Percentiles rank a stretch among this genome's conserved stretches.
Conservation (phyloP, 2,888 invertebrate genomes). For the Atethmia centrago region DNA sequence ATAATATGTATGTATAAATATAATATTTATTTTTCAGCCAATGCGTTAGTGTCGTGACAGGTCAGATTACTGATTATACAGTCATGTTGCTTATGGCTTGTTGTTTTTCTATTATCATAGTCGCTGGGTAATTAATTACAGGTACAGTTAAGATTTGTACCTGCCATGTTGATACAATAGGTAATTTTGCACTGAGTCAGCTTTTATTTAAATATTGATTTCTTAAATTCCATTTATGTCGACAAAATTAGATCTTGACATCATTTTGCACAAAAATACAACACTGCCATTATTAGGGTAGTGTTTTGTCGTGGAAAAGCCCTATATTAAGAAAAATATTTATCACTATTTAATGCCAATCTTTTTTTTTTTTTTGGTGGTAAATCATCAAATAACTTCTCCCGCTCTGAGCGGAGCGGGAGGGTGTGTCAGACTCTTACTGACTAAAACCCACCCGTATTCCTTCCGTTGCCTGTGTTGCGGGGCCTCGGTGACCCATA, state of each 20-base stretch:
- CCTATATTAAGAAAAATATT: background rate
- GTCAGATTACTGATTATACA: constrained; percentile 84
- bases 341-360: no score
- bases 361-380: no score
- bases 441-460: no score
- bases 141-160: background rate
- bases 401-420: no score
- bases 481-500: no score
- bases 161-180: background rate
- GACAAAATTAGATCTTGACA: background rate
- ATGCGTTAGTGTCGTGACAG: constrained; percentile 83
- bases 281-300: background rate
- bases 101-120: constrained; percentile 66
- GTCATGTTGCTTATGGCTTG: constrained; percentile 81
- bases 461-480: no score
- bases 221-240: background rate
- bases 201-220: background rate
- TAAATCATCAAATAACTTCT: no score
- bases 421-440: no score
- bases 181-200: constrained; percentile 48
- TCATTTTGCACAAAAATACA: background rate
- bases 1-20: constrained; percentile 64
- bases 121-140: background rate
- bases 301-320: background rate
- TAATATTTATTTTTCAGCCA: constrained; percentile 86